A percentile compares a stretch with the other conserved stretches of the same genome.
Conservation (phyloP, 2,797 vertebrate species). For the Lagocephalus sceleratus region DNA sequence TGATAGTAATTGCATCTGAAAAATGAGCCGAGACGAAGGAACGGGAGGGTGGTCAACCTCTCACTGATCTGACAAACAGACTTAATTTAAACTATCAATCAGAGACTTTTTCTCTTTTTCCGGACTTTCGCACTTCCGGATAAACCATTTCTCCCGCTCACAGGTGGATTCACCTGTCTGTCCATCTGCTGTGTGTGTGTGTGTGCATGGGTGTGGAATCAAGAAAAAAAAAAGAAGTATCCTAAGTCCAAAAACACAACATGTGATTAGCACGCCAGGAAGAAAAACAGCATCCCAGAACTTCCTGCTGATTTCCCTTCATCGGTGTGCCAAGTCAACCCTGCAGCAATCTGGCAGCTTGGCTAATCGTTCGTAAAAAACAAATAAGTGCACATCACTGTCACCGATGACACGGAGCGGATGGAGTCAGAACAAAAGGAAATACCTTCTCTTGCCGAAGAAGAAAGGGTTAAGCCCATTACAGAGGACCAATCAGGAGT, state of each 20-base stretch:
- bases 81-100: constrained; percentile 73
- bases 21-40: constrained; percentile 60
- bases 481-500: constrained; percentile 93
- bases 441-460: constrained; percentile 54
- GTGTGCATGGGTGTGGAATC: constrained; percentile 40
- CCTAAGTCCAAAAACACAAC: constrained; percentile 10
- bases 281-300: constrained; percentile 29
- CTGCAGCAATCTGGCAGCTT: constrained; percentile 33
- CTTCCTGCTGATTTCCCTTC: constrained; percentile 16
- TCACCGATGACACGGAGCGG: constrained; percentile 35
- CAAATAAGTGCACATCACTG: constrained; percentile 11
- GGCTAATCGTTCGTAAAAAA: constrained; percentile 12
- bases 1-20: constrained; percentile 57
- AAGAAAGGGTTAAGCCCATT: constrained; percentile 83
- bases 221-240: constrained; percentile 41
- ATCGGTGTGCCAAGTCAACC: constrained; percentile 15
- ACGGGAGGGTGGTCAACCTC: constrained; percentile 54
- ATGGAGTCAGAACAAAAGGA: constrained; percentile 60
- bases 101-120: constrained; percentile 28
- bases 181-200: constrained; percentile 37
- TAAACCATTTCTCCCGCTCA: constrained; percentile 38
- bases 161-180: constrained; percentile 33
- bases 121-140: constrained; percentile 38
- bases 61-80: constrained; percentile 49
- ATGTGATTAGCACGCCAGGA: constrained; percentile 43